Percentiles rank a stretch among this genome's conserved stretches.
Conservation (phyloP, 2,797 vertebrate species). For the Zalophus californianus region DNA sequence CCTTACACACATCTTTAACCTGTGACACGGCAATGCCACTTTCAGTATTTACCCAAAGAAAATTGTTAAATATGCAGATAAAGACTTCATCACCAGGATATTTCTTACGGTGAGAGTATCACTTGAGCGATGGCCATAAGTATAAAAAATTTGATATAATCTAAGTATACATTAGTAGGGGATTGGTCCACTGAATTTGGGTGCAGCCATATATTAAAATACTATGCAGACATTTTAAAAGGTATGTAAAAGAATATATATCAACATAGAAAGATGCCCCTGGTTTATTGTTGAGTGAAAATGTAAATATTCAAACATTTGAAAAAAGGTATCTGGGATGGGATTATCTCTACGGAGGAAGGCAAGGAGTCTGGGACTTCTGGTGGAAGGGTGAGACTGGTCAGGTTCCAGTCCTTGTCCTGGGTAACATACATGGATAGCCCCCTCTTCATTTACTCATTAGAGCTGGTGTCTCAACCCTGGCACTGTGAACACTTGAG, state of each 20-base stretch:
- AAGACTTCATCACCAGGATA: conserved; percentile 12
- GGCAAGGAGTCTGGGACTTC: background rate
- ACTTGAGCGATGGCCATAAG: background rate
- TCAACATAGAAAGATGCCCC: background rate
- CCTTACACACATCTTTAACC: background rate
- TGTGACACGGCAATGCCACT: background rate
- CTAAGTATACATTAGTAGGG: background rate
- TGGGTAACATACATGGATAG: background rate
- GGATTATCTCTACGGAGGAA: background rate
- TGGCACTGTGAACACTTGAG: background rate
- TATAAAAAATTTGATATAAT: background rate
- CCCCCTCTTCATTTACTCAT: background rate
- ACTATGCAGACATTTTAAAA: background rate
- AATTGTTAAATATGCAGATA: conserved; percentile 1
- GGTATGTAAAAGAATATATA: background rate
- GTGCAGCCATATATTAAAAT: conserved; percentile 9
- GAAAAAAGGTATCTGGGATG: background rate
- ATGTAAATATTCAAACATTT: conserved; percentile 29
- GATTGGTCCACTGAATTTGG: background rate
- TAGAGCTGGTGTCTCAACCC: background rate
- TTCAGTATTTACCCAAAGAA: background rate
- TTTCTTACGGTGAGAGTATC: background rate
- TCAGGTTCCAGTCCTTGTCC: background rate
- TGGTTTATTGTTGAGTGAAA: background rate
- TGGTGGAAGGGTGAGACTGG: accelerated